These are phyloP conservation scores for Pelodytes ibericus DNA, from an alignment of 2,797 vertebrate species.

Conservation along the genomic window DNA sequence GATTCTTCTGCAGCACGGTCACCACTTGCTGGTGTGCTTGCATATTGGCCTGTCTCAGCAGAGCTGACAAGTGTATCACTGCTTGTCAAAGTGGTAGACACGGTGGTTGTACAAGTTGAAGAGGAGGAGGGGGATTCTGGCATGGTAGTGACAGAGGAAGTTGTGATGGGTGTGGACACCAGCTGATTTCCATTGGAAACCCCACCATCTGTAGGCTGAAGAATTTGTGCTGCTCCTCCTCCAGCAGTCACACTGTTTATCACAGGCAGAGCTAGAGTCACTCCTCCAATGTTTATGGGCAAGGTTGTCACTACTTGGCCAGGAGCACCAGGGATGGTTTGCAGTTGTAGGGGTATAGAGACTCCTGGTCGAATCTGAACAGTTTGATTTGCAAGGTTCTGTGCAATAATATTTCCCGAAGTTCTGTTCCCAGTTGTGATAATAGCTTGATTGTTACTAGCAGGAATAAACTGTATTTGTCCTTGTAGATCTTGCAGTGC, in stretches of 20 bases:
- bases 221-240: constrained; percentile 84
- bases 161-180: constrained; percentile 81
- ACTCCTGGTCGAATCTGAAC: constrained; percentile 93
- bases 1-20: constrained; percentile 74
- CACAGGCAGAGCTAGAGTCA: constrained; percentile 93
- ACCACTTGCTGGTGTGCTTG: constrained; percentile 73
- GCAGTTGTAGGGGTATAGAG: constrained; percentile 93
- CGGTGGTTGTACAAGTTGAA: constrained; percentile 74
- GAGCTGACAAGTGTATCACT: constrained; percentile 77
- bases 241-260: constrained; percentile 87
- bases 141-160: constrained; percentile 72
- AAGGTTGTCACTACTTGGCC: constrained; percentile 93
- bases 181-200: constrained; percentile 91
- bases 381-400: constrained; percentile 89
- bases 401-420: constrained; percentile 78
- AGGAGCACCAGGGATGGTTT: constrained; percentile 91
- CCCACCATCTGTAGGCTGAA: constrained; percentile 86
- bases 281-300: constrained; percentile 95
- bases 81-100: constrained; percentile 75
- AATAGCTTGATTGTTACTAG: constrained; percentile 89
- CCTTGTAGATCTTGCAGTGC: constrained; percentile 84
- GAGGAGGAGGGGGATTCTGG: constrained; percentile 77
- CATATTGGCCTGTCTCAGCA: constrained; percentile 80
- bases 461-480: constrained; percentile 94
- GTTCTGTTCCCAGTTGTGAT: constrained; percentile 82